Base-by-base conservation (phyloP, 2,888 invertebrate genomes). In the Hypomecis atomaria region DNA sequence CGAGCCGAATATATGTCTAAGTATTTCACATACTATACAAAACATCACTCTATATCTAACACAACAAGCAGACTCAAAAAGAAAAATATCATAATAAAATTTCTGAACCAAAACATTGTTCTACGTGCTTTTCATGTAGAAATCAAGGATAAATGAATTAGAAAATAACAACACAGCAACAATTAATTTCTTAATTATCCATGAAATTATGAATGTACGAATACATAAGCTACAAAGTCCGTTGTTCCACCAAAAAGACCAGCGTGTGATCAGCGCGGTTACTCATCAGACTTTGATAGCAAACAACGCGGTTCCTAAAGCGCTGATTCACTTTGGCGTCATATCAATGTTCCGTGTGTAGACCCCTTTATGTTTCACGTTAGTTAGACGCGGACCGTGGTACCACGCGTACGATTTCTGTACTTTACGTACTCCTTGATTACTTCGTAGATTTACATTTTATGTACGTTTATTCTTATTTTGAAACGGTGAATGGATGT, bases 381-480 rank as follows among this genome's bases (percentile, higher is more conserved):
- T 58, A 59, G 52, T 60, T 72, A 71, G 23, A 73, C 62, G 61
- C 64, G 56, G 65, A 66, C 63, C 65, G 70, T 68, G 53, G 58
- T 63, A 65, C 70, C 60, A 37, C 55, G 42, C 59, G 49, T 59
- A 11, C 40, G 54, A 56, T 69, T 54, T 36, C 23, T 38, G 50
- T 52, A 44, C 11, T 52, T 40, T 45, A 40, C 37, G 23, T 44
- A 38, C 53, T 57, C 9, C 4, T 9, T 10, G 23, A 13, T 52
- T 40, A 9, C 9, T 42, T 42, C 38, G 11, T 38, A 11, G 50
- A 23, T 23, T 23, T 13, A 4, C 13, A 4, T 37, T 38, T 38
- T 50, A 50, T 9, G 13, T 38, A 11, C 60, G 40, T 47, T 57
- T 66, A 23, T 54, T 23, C 42, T 44, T 55, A 7, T 58, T 34